These are phyloP conservation scores for Eptesicus fuscus DNA, from an alignment of 2,113 vertebrate species.

Conservation along the genomic window DNA sequence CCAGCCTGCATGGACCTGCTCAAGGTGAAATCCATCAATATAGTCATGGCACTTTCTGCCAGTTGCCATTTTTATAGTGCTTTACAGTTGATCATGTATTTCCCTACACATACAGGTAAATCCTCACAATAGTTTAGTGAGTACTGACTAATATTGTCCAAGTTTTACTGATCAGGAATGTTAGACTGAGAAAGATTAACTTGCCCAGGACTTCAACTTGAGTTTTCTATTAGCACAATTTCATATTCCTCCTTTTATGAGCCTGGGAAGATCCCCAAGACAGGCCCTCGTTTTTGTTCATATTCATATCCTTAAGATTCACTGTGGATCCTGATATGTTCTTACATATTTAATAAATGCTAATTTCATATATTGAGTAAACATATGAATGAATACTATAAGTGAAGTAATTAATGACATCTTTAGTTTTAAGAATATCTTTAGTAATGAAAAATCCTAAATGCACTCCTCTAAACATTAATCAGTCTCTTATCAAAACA, in stretches of 20 bases:
- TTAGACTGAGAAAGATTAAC: background rate
- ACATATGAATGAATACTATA: background rate
- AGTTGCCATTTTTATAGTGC: background rate
- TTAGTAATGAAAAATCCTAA: background rate
- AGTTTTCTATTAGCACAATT: background rate
- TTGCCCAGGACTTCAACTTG: background rate
- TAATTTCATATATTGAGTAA: background rate
- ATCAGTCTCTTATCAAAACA: background rate
- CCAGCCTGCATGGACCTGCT: background rate
- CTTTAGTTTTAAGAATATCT: conserved; percentile 14
- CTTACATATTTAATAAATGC: background rate
- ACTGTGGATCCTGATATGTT: background rate
- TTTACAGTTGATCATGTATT: background rate
- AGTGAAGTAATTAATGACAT: background rate
- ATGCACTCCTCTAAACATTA: background rate
- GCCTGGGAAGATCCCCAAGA: background rate
- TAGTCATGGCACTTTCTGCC: background rate
- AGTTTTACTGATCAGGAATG: background rate
- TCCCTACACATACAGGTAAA: background rate
- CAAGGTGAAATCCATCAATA: background rate
- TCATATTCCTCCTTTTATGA: background rate
- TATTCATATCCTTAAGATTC: background rate
- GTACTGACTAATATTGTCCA: background rate
- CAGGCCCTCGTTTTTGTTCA: background rate
- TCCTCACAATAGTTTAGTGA: background rate